Base-by-base conservation (phyloP, 2,797 vertebrate species). In the Sus cebifrons region DNA sequence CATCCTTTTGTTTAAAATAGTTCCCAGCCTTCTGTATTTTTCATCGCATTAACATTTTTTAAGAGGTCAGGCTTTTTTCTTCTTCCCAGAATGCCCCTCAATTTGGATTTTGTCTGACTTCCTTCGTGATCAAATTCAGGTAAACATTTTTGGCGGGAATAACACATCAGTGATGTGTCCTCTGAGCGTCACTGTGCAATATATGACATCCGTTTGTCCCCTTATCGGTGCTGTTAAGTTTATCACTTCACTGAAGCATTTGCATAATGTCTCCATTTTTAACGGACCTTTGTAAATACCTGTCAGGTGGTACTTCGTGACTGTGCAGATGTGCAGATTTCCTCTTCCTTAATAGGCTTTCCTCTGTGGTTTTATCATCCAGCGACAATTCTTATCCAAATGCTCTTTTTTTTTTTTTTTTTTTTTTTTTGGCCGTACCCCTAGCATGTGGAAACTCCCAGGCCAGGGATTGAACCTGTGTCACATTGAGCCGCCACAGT, bases 11-110 rank as follows among this genome's bases (percentile, higher is more conserved):
- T 92, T 64, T 87, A 23, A 56, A 67, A 81, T 21, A 75, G 3
- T 67, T 44, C 16, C 13, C 75, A 90, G 14, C 2, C 49, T 90
- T 84, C 36, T 74, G 11, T 82, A 27, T 86, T 85, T 85, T 62
- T 67, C 36, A 44, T 54, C 32, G 49, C 85, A 32, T 16, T 62
- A 27, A 68, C 7, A 44, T 13, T 56, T 75, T 73, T 77, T 14
- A 67, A 89, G 82, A 67, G 36, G 29, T 67, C 70, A 67, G 65
- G n/a, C 49, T 84, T 75, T 92, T 93, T 86, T 29, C 15, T 15
- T 23, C 36, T 36, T 40, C 67, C 77, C 23, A 85, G 71, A 75
- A 65, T 75, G 60, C 27, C 18, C 36, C 65, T 65, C 21, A 3
- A 1, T 89, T 86, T 86, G 88, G 27, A 52, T 56, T 93, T 89